phyloP scores from a whole-genome alignment of 2,113 vertebrate genomes.

The Desmodus rotundus region DNA sequence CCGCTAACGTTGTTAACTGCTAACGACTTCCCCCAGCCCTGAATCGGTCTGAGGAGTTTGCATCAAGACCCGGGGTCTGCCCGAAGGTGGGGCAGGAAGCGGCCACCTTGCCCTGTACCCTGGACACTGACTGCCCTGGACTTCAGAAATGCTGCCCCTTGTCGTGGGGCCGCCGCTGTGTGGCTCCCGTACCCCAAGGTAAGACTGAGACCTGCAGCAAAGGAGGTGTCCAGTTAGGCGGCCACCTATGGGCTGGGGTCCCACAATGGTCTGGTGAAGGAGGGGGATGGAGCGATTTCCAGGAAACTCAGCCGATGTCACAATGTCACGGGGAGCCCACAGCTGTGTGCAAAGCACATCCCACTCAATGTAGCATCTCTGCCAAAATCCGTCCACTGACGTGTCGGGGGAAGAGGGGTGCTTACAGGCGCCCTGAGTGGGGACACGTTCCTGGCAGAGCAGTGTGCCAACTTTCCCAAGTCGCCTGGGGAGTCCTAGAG shows the following conservation, averaged over 20 bases:
- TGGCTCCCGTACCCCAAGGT: constrained; percentile 77
- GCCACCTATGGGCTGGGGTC: background rate
- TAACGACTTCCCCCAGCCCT: constrained; percentile 73
- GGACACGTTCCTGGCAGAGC: fast-evolving
- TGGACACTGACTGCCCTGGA: constrained; percentile 89
- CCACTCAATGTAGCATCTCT: fast-evolving
- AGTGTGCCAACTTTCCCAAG: too few species aligned
- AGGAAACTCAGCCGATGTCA: background rate
- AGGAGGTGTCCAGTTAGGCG: background rate
- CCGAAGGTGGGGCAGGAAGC: constrained; percentile 63
- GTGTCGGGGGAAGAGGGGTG: fast-evolving
- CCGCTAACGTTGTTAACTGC: background rate
- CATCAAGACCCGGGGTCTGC: constrained; percentile 88
- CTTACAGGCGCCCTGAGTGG: background rate
- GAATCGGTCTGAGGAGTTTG: constrained; percentile 82
- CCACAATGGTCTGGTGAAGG: background rate
- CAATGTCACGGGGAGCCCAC: background rate
- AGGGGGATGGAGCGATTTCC: fast-evolving
- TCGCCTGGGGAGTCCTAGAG: too few species aligned
- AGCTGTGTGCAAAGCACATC: fast-evolving
- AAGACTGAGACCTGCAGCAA: constrained; percentile 26
- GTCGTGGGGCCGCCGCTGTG: constrained; percentile 63
- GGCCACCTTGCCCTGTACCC: constrained; percentile 74
- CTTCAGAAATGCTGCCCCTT: constrained; percentile 90
- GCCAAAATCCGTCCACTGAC: background rate